phyloP scores from a whole-genome alignment of 1,140 invertebrate species.

The Drosophila bipectinata region DNA sequence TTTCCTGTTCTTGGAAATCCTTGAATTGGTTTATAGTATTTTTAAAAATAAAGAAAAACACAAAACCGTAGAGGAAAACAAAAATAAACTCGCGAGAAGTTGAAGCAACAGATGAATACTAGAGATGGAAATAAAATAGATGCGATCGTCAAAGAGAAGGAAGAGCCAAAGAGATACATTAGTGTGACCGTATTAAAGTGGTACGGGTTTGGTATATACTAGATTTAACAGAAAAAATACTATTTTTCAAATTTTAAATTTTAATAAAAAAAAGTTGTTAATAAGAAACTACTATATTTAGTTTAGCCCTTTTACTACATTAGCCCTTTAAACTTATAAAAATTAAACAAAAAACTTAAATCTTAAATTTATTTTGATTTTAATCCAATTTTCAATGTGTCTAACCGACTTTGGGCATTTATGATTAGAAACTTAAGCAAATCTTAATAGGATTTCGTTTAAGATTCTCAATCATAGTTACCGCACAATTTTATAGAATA shows the following conservation, averaged over 20 bases:
- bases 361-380: neutral
- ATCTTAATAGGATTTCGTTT: neutral
- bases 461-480: constrained; percentile 32
- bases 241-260: too few relatives aligned
- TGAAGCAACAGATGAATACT: neutral
- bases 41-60: constrained; percentile 46
- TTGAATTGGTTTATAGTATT: neutral
- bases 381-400: neutral
- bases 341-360: neutral
- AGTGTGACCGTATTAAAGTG: neutral
- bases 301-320: too few relatives aligned
- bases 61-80: constrained; percentile 47
- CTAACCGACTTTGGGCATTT: constrained; percentile 13
- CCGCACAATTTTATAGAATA: constrained; percentile 33
- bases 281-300: too few relatives aligned
- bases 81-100: constrained; percentile 35
- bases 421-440: constrained; percentile 28
- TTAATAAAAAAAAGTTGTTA: too few relatives aligned
- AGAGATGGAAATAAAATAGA: neutral
- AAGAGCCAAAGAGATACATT: neutral
- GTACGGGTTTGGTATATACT: neutral
- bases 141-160: neutral
- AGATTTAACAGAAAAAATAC: neutral
- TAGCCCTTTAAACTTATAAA: neutral
- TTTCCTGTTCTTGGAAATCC: neutral